Conservation (phyloP, 2,888 invertebrate genomes). For the Netelia inedita region DNA sequence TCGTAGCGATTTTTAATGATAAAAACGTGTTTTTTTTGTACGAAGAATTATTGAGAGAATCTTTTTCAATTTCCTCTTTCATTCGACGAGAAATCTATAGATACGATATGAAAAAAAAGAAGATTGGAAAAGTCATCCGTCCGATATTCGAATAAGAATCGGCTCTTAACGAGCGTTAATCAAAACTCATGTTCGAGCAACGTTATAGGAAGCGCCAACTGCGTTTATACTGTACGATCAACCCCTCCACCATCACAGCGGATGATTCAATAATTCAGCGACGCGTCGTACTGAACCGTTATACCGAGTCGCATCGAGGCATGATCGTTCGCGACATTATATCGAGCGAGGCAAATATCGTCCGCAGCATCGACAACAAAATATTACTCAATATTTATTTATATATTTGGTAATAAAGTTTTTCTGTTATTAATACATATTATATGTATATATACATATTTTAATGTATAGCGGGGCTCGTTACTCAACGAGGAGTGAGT, state of each 20-base stretch:
- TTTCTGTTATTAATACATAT: background rate
- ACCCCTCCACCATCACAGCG: conserved; percentile 2
- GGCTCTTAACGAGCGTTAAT: conserved; percentile 49
- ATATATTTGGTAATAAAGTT: background rate
- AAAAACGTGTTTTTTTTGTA: too few species aligned
- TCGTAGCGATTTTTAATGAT: too few species aligned
- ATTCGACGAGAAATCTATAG: conserved; percentile 42
- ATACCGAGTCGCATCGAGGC: conserved; percentile 12
- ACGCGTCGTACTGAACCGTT: conserved; percentile 40
- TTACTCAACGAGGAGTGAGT: conserved; percentile 58
- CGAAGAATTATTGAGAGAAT: too few species aligned
- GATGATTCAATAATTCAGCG: conserved; percentile 51
- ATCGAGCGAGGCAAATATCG: conserved; percentile 1
- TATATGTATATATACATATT: too few species aligned
- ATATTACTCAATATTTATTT: background rate
- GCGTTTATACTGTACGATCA: conserved; percentile 3
- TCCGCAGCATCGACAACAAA: background rate
- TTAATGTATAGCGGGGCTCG: conserved; percentile 10
- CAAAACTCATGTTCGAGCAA: conserved; percentile 13
- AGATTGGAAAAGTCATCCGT: too few species aligned
- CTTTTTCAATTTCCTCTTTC: background rate
- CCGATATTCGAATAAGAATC: too few species aligned
- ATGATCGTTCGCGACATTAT: conserved; percentile 9
- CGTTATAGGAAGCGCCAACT: background rate
- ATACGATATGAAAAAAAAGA: too few species aligned